phyloP scores from a whole-genome alignment of 2,888 invertebrate genomes.

The Cheilosia soror region DNA sequence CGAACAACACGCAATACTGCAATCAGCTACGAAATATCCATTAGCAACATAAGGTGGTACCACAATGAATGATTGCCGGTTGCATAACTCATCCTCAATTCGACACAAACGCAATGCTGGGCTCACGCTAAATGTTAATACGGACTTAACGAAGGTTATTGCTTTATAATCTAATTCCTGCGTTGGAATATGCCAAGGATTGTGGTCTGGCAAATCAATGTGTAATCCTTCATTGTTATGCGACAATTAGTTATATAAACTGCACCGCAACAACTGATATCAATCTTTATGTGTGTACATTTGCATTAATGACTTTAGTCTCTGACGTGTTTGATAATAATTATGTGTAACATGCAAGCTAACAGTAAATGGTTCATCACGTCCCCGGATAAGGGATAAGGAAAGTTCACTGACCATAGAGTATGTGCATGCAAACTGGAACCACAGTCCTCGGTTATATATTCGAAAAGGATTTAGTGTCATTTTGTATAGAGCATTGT shows the following conservation, averaged over 20 bases:
- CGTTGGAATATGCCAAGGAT: background rate
- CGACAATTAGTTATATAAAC: background rate
- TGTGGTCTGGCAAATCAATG: too few relatives aligned
- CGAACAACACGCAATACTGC: conserved; percentile 23
- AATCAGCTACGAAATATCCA: conserved; percentile 3
- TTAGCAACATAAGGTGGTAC: background rate
- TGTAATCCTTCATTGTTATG: too few relatives aligned
- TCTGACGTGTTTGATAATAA: conserved; percentile 1
- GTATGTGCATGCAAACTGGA: background rate
- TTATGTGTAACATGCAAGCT: conserved; percentile 17
- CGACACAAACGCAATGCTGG: background rate
- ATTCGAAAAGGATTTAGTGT: background rate
- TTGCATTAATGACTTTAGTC: conserved; percentile 4
- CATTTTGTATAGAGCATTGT: too few relatives aligned
- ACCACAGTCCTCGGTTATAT: background rate
- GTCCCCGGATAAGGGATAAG: background rate
- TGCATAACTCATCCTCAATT: background rate
- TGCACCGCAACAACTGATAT: conserved; percentile 12
- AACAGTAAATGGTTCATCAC: background rate
- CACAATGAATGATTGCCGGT: conserved; percentile 6
- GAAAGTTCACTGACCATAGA: conserved; percentile 39
- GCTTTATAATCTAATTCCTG: background rate
- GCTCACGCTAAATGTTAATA: background rate
- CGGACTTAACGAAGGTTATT: background rate
- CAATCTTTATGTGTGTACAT: conserved; percentile 7